phyloP scores from a whole-genome alignment of 2,888 invertebrate species.

The Rhyacophila evoluta region DNA sequence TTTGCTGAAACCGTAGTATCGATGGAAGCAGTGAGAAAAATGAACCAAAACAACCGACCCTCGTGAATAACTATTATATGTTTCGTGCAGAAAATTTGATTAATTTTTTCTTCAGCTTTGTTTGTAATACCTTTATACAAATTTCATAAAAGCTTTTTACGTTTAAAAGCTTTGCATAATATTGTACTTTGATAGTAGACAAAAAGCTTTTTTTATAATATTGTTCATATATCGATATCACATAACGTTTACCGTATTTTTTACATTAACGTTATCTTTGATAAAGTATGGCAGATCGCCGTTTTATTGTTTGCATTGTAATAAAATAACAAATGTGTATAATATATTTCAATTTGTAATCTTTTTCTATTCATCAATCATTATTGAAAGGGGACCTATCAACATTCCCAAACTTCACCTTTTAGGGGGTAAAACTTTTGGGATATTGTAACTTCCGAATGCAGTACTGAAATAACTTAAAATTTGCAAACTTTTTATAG shows the following conservation, averaged over 20 bases:
- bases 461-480: background rate
- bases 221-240: background rate
- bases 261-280: background rate
- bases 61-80: no score
- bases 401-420: background rate
- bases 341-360: conserved; percentile 12
- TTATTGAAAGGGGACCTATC: conserved; percentile 1
- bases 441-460: background rate
- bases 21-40: no score
- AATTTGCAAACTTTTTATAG: background rate
- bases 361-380: conserved; percentile 19
- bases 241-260: background rate
- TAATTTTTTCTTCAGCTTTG: no score
- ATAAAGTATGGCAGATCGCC: background rate
- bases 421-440: background rate
- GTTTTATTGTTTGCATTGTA: background rate
- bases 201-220: no score
- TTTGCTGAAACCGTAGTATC: no score
- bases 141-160: no score
- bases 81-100: no score
- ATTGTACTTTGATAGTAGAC: no score
- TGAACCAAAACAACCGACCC: no score
- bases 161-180: no score
- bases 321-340: background rate
- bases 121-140: no score